phyloP scores from a whole-genome alignment of 2,113 vertebrate genomes.

The Rhizomys pruinosus region DNA sequence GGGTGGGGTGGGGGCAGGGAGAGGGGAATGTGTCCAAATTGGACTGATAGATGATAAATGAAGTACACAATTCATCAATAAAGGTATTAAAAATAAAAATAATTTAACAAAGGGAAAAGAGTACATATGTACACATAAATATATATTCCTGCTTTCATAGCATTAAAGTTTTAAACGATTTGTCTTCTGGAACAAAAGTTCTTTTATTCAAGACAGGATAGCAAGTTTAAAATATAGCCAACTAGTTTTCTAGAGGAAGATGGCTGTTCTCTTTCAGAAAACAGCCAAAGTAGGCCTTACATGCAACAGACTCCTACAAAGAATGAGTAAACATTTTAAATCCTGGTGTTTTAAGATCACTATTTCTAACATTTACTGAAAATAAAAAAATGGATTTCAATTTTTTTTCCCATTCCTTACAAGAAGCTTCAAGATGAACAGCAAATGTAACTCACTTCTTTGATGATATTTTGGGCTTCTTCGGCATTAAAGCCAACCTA shows the following conservation, averaged over 20 bases:
- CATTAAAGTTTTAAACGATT: slow-evolving; percentile 40
- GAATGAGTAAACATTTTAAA: slow-evolving; percentile 21
- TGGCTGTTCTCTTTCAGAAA: slow-evolving; percentile 23
- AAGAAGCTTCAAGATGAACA: not conserved
- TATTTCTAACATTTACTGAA: slow-evolving; percentile 42
- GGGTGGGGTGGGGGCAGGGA: too few species aligned
- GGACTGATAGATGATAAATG: too few species aligned
- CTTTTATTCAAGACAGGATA: not conserved
- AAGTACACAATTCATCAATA: too few species aligned
- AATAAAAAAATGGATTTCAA: slow-evolving; percentile 26
- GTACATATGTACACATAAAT: not conserved
- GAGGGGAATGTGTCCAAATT: too few species aligned
- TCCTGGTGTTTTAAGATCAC: slow-evolving; percentile 36
- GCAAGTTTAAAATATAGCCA: slow-evolving; percentile 52
- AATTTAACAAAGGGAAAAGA: too few species aligned
- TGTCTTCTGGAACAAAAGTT: not conserved
- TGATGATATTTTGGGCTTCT: slow-evolving; percentile 88
- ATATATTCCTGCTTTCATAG: not conserved
- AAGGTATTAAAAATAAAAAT: too few species aligned
- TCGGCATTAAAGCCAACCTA: slow-evolving; percentile 88
- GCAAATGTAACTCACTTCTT: slow-evolving; percentile 84
- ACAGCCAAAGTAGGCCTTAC: not conserved
- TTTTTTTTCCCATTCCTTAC: not conserved
- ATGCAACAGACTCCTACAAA: slow-evolving; percentile 1
- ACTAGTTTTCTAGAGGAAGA: slow-evolving; percentile 18